Evolutionary conservation across 1,140 invertebrate genomes (phyloP).

Genomic region (Dryas iulia): DNA sequence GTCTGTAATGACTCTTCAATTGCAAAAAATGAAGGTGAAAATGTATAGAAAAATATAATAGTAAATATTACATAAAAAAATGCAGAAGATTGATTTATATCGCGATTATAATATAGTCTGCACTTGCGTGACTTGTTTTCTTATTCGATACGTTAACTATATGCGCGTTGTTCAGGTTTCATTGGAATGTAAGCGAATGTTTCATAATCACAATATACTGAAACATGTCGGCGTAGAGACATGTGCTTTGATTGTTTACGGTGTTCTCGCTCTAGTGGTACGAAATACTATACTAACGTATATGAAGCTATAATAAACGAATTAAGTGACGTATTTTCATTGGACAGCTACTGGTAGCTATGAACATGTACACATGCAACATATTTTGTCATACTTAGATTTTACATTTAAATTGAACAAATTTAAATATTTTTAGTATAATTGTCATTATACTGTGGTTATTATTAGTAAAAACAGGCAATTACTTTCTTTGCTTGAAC

Average conservation of each 20-base stretch:
- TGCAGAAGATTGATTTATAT: slow-evolving; percentile 8
- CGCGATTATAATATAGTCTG: slow-evolving; percentile 4
- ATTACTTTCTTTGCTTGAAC: too few species aligned
- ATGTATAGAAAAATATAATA: background rate
- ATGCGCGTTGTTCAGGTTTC: slow-evolving; percentile 24
- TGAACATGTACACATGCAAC: background rate
- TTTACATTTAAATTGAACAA: too few species aligned
- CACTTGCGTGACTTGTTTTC: slow-evolving; percentile 22
- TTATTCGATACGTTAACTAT: slow-evolving; percentile 11
- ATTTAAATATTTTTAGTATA: too few species aligned
- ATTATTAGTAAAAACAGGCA: too few species aligned
- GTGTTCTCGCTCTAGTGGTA: slow-evolving; percentile 42
- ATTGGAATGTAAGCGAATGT: slow-evolving; percentile 32
- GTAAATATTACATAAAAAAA: background rate
- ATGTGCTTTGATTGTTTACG: slow-evolving; percentile 71
- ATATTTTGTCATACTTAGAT: background rate
- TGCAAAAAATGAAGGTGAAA: background rate
- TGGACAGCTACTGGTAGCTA: background rate
- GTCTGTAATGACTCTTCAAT: background rate
- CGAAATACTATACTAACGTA: slow-evolving; percentile 32
- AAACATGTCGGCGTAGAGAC: slow-evolving; percentile 40
- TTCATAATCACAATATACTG: slow-evolving; percentile 45
- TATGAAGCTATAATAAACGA: background rate
- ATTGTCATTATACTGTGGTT: too few species aligned
- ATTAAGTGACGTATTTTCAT: background rate